Evolutionary conservation across 2,113 vertebrate genomes (phyloP), one percentile per base, ranked within the genome.

Genomic region (Ptilonorhynchus violaceus): DNA sequence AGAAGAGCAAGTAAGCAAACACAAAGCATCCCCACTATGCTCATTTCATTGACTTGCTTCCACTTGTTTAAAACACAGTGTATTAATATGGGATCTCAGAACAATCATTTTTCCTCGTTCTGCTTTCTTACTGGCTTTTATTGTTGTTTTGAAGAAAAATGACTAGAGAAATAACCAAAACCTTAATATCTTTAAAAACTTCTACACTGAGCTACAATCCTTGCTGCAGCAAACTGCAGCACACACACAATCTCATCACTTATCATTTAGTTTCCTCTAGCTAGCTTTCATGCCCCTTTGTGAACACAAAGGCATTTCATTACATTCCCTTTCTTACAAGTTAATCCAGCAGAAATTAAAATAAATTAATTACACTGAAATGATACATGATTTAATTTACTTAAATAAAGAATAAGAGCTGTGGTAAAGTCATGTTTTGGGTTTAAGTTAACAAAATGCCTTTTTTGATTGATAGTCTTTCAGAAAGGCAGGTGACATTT

Each of bases 401-500:
- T 93, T 87, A 91, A 88, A 35, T 58, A 83, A 90, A 77, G 33
- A 94, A 70, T 70, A 82, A 72, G 20, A 46, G 8, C 27, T 28
- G 6, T 33, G 33, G 23, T 35, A 42, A 68, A 33, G 18, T 60
- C 2, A 13, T 68, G 52, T 76, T 72, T 78, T 13, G 27, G 46
- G 41, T 62, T 49, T 44, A 50, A 28, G 35, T 62, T 31, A 89
- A 86, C 39, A 93, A 94, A 95, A 79, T 41, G 9, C 8, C 16
- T 44, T 85, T 91, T 97, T 89, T 85, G n/a, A 85, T 93, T 96
- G 95, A 94, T 94, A 82, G 75, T 88, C 39, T 92, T 97, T 97
- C 50, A 89, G 96, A 81, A 96, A 69, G 63, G 68, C 33, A 96
- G 91, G 95, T 97, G 84, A 95, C 75, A 95, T 97, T 97, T 97